Evolutionary conservation across 2,888 invertebrate genomes (phyloP), one percentile per base, ranked within the genome.

Genomic region (Xanthorhoe designata): DNA sequence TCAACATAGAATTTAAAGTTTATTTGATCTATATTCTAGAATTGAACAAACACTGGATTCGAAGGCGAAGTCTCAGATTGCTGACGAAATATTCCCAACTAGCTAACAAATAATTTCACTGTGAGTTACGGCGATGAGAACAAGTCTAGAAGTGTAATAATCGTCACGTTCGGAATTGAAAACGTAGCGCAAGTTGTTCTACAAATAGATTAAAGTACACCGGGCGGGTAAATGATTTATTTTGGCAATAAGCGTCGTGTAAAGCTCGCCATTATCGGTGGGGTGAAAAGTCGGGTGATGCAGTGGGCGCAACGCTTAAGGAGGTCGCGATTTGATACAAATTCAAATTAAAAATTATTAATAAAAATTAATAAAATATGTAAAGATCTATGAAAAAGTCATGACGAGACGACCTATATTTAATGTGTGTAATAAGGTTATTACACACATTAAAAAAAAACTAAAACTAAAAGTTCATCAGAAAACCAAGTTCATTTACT

Each of bases 241-340:
- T 87, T 88, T 79, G 82, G 88, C 86, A 91, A 91, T 90, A 90
- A 90, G 89, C 86, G 90, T 88, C 89, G 86, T 89, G 89, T 89
- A 88, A 84, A 85, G 82, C 81, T 73, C 76, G 77, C 86, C 82
- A 86, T 89, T 89, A 89, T 87, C 83, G 86, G 81, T 61, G 59
- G 73, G 68, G 45, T 42, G 63, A 68, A 66, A 67, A 63, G 64
- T 61, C 63, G 66, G 61, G 42, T 54, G 62, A 64, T 71, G 70
- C 68, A 74, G 42, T 64, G 24, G 73, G 72, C 53, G 5, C 66
- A 73, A 70, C 67, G 64, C 65, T 45, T 59, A 73, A 72, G 71
- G 63, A 52, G 59, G 42, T 4, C 64, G 73, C 70, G 62, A 45
- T 67, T 60, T 29, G 5, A 18, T 6, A 13, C 15, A 24, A 5